phyloP scores from a whole-genome alignment of 2,888 invertebrate genomes.

The Panorpa germanica region DNA sequence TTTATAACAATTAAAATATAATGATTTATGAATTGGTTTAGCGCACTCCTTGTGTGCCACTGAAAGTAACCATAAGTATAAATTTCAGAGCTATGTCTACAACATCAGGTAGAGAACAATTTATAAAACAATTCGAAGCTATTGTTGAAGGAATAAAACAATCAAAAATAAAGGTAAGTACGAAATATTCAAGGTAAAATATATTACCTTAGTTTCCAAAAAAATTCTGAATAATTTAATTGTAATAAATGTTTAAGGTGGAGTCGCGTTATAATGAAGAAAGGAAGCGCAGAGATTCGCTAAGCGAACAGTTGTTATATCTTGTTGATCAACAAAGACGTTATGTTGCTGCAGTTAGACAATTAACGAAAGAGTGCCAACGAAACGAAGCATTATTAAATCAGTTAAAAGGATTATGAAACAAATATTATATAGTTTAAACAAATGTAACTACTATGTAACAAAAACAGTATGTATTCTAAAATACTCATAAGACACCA shows the following conservation, averaged over 20 bases:
- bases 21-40: constrained; percentile 9
- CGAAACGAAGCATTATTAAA: constrained; percentile 40
- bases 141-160: constrained; percentile 81
- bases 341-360: constrained; percentile 57
- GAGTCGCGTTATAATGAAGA: constrained; percentile 43
- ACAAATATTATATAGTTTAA: too few species aligned
- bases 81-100: constrained; percentile 60
- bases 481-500: too few species aligned
- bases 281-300: constrained; percentile 41
- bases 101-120: constrained; percentile 63
- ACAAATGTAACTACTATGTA: too few species aligned
- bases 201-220: too few species aligned
- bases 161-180: constrained; percentile 57
- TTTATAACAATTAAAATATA: constrained; percentile 9
- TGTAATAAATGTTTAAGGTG: constrained; percentile 16
- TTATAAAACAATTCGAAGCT: constrained; percentile 74
- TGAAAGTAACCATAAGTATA: constrained; percentile 1
- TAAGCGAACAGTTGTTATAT: constrained; percentile 36
- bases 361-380: constrained; percentile 55
- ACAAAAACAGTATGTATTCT: too few species aligned
- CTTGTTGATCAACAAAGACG: constrained; percentile 52
- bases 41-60: constrained; percentile 7
- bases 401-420: constrained; percentile 15
- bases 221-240: too few species aligned
- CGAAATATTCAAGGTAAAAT: constrained; percentile 28